A percentile compares a stretch with the other conserved stretches of the same genome.
Conservation (phyloP, 2,888 invertebrate genomes). For the Panopea generosa region DNA sequence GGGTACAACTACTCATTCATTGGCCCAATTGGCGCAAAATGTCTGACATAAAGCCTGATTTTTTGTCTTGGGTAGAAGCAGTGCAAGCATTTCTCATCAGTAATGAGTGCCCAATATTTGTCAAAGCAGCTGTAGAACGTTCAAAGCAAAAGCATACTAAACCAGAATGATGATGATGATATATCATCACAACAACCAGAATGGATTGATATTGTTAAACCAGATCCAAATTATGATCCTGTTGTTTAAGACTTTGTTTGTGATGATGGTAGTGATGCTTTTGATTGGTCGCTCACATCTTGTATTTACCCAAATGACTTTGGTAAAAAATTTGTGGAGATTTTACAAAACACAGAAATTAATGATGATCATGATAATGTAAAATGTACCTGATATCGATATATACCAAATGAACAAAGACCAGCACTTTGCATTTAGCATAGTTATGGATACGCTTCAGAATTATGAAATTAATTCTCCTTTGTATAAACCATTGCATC, state of each 20-base stretch:
- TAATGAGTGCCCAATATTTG: conserved; percentile 43
- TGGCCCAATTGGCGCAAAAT: conserved; percentile 62
- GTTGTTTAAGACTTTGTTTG: neutral
- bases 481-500: conserved; percentile 22
- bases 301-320: neutral
- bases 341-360: no score
- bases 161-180: neutral
- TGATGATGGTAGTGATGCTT: conserved; percentile 9
- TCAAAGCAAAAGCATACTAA: neutral
- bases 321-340: no score
- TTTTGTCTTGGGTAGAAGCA: conserved; percentile 46
- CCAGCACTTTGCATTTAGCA: conserved; percentile 31
- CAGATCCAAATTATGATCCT: conserved; percentile 6
- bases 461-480: neutral
- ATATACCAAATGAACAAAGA: conserved; percentile 13
- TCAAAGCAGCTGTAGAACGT: conserved; percentile 55
- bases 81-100: conserved; percentile 38
- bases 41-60: conserved; percentile 48
- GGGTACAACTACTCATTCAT: conserved; percentile 50
- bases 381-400: conserved; percentile 13
- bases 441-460: conserved; percentile 31
- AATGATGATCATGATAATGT: neutral
- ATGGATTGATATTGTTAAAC: conserved; percentile 18
- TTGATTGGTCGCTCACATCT: conserved; percentile 2
- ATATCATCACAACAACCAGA: conserved; percentile 18